A percentile compares a stretch with the other conserved stretches of the same genome.
These are phyloP conservation scores for Torymus tubicola DNA, from an alignment of 2,888 invertebrate species.

Conservation along the genomic window DNA sequence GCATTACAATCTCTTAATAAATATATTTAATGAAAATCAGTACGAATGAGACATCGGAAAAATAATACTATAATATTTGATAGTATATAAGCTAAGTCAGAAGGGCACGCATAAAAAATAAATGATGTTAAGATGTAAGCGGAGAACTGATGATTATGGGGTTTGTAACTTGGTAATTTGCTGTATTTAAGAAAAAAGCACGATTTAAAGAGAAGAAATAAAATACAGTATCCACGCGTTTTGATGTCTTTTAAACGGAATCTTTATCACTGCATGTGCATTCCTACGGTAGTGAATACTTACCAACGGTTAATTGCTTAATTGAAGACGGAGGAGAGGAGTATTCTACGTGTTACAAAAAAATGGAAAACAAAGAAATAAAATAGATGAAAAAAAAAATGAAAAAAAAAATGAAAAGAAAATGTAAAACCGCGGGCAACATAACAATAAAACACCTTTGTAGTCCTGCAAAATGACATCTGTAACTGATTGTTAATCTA, in stretches of 20 bases:
- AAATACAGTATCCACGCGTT: slow-evolving; percentile 38
- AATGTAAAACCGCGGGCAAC: slow-evolving; percentile 26
- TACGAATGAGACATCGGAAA: slow-evolving; percentile 25
- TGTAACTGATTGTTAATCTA: slow-evolving; percentile 45
- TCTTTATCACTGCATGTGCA: slow-evolving; percentile 42
- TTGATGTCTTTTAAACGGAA: slow-evolving; percentile 43
- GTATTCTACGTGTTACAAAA: not conserved
- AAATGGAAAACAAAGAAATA: slow-evolving; percentile 5
- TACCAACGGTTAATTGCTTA: slow-evolving; percentile 50
- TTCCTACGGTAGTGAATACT: slow-evolving; percentile 45
- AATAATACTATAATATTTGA: slow-evolving; percentile 14
- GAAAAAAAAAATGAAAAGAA: slow-evolving; percentile 12
- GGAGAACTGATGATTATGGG: slow-evolving; percentile 34
- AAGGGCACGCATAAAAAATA: slow-evolving; percentile 33
- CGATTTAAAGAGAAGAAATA: slow-evolving; percentile 21
- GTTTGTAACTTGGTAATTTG: slow-evolving; percentile 56
- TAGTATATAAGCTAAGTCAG: slow-evolving; percentile 16
- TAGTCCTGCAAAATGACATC: slow-evolving; percentile 37
- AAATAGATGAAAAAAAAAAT: slow-evolving; percentile 10
- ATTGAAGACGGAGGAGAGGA: slow-evolving; percentile 29
- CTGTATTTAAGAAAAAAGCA: slow-evolving; percentile 42
- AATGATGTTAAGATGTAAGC: slow-evolving; percentile 39
- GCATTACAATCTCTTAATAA: slow-evolving; percentile 55
- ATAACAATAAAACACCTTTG: slow-evolving; percentile 30
- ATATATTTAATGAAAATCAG: slow-evolving; percentile 26